Percentiles rank a stretch among this genome's conserved stretches.
phyloP scores from a whole-genome alignment of 2,113 vertebrate genomes.

The Orientallactaga bullata region DNA sequence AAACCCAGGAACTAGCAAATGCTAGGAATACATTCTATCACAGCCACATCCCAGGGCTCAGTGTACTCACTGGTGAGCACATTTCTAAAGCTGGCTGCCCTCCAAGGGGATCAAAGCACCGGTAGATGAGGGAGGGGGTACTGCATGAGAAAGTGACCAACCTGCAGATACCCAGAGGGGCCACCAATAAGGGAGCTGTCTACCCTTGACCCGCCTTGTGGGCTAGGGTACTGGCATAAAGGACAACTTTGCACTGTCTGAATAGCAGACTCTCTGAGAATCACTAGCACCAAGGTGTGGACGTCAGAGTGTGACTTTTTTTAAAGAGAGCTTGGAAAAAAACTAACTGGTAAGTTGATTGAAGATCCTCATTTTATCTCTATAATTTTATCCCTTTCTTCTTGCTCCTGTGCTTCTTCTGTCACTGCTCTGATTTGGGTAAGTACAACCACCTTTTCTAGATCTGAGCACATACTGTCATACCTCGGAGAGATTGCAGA shows the following conservation, averaged over 20 bases:
- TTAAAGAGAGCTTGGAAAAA: constrained; percentile 7
- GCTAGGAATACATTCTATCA: not conserved
- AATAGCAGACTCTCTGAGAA: not conserved
- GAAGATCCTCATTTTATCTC: not conserved
- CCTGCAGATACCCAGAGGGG: not conserved
- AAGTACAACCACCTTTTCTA: not conserved
- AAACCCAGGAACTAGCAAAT: not conserved
- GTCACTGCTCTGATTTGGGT: not conserved
- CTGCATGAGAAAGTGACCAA: not conserved
- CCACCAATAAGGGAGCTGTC: constrained; percentile 65
- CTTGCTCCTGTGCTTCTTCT: not conserved
- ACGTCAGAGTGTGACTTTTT: not conserved
- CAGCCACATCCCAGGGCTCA: not conserved
- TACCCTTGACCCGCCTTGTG: not conserved
- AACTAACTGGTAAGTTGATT: constrained; percentile 51
- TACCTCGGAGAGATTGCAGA: not conserved
- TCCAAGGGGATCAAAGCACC: constrained; percentile 10
- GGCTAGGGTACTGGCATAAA: constrained; percentile 39
- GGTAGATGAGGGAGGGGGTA: not conserved
- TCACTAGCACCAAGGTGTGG: not conserved
- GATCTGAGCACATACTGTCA: not conserved
- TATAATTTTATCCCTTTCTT: not conserved
- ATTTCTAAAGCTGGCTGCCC: not conserved
- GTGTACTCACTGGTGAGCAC: not conserved
- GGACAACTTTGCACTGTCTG: not conserved